These are phyloP conservation scores for Pseudotriccus pelzelni DNA, from an alignment of 2,797 vertebrate species.

Conservation along the genomic window DNA sequence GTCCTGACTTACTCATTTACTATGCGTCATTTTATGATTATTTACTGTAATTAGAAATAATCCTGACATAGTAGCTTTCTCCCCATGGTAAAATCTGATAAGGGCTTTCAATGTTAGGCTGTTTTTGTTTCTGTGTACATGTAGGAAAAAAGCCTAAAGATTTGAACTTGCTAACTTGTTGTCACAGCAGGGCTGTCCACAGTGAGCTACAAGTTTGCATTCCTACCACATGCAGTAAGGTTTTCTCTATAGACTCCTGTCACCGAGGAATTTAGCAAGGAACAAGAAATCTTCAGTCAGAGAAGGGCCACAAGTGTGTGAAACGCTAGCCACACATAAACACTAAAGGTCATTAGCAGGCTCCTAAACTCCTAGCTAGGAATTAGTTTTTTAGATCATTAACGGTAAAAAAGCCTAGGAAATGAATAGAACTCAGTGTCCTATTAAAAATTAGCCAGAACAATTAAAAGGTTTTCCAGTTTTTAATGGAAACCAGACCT, in stretches of 20 bases:
- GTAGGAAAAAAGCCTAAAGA: constrained; percentile 13
- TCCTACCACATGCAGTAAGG: constrained; percentile 63
- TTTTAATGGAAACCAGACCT: constrained; percentile 28
- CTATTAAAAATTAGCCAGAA: constrained; percentile 64
- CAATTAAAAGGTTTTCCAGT: constrained; percentile 30
- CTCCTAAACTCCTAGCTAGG: constrained; percentile 31
- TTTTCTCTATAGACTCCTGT: constrained; percentile 60
- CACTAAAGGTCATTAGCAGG: constrained; percentile 62
- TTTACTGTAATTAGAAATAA: constrained; percentile 24
- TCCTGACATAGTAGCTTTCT: neutral
- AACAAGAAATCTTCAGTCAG: constrained; percentile 71
- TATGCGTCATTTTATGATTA: neutral
- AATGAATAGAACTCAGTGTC: constrained; percentile 29
- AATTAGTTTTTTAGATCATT: constrained; percentile 59
- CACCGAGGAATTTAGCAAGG: constrained; percentile 68
- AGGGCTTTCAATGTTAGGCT: neutral
- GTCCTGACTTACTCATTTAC: neutral
- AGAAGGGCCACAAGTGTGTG: constrained; percentile 47
- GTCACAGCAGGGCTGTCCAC: constrained; percentile 64
- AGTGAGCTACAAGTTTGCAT: constrained; percentile 48
- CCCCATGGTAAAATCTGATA: neutral
- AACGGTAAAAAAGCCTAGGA: constrained; percentile 34
- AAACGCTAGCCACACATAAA: constrained; percentile 17
- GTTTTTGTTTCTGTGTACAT: neutral
- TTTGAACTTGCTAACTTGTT: constrained; percentile 52